Conservation (phyloP, 2,888 invertebrate species). For the Ormia ochracea region DNA sequence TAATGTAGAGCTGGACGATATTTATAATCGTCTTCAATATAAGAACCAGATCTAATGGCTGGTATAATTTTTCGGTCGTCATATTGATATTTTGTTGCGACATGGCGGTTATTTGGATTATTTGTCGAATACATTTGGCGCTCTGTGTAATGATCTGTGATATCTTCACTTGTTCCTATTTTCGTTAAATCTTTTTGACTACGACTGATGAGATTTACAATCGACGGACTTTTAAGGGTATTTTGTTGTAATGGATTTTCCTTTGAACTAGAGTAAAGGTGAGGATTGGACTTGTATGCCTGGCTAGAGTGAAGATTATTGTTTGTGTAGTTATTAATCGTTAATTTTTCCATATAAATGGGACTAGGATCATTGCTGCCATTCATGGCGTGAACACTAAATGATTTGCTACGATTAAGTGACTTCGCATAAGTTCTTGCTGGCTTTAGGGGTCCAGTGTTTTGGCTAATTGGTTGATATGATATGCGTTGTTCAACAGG, state of each 20-base stretch:
- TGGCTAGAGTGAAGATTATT: constrained; percentile 65
- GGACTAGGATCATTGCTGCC: constrained; percentile 78
- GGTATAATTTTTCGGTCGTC: constrained; percentile 38
- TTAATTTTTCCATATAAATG: constrained; percentile 75
- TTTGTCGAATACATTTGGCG: constrained; percentile 30
- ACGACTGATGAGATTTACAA: constrained; percentile 89
- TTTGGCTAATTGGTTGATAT: constrained; percentile 83
- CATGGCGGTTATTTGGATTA: constrained; percentile 23
- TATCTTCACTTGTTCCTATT: constrained; percentile 74
- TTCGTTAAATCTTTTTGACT: constrained; percentile 88
- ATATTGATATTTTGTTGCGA: constrained; percentile 21
- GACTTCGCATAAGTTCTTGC: constrained; percentile 86
- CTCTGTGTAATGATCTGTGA: constrained; percentile 50
- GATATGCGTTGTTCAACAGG: constrained; percentile 78
- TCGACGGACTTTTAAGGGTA: constrained; percentile 86
- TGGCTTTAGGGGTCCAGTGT: constrained; percentile 84
- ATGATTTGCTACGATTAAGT: constrained; percentile 88
- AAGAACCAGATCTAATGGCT: constrained; percentile 38
- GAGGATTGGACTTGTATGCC: constrained; percentile 88
- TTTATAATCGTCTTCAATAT: constrained; percentile 68
- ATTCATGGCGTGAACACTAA: constrained; percentile 85
- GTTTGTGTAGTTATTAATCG: constrained; percentile 71
- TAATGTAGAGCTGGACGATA: constrained; percentile 65
- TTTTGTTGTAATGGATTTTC: constrained; percentile 72
- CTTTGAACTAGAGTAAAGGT: constrained; percentile 79